These are phyloP conservation scores for Meteorus colon DNA, from an alignment of 2,888 invertebrate species.

Conservation along the genomic window DNA sequence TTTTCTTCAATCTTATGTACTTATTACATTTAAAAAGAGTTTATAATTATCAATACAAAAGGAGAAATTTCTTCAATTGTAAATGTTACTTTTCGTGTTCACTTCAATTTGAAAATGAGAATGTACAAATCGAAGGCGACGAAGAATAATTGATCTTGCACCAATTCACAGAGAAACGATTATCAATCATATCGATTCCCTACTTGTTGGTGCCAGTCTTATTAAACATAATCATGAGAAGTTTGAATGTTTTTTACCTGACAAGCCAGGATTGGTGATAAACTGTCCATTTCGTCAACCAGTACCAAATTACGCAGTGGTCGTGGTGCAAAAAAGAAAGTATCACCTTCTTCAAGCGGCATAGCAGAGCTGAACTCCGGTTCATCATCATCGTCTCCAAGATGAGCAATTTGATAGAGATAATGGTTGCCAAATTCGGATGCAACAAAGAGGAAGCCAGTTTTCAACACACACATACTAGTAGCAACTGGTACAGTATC, in stretches of 20 bases:
- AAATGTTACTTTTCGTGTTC: conserved; percentile 66
- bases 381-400: conserved; percentile 99
- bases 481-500: conserved; percentile 98
- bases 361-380: conserved; percentile 98
- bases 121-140: conserved; percentile 68
- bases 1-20: neutral
- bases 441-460: conserved; percentile 98
- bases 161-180: conserved; percentile 61
- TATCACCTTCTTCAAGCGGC: conserved; percentile 98
- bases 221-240: neutral
- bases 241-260: conserved; percentile 75
- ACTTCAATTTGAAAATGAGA: conserved; percentile 64
- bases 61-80: neutral
- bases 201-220: conserved; percentile 61
- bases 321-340: conserved; percentile 98
- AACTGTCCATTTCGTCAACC: conserved; percentile 97
- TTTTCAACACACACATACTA: conserved; percentile 98
- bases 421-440: conserved; percentile 99
- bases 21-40: neutral
- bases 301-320: conserved; percentile 94
- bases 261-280: conserved; percentile 90
- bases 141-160: conserved; percentile 66
- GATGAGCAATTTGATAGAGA: conserved; percentile 98
- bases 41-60: no score
- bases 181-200: conserved; percentile 53